Evolutionary conservation across 2,888 invertebrate species (phyloP), one percentile per base, ranked within the genome.

Genomic region (Melolontha melolontha): DNA sequence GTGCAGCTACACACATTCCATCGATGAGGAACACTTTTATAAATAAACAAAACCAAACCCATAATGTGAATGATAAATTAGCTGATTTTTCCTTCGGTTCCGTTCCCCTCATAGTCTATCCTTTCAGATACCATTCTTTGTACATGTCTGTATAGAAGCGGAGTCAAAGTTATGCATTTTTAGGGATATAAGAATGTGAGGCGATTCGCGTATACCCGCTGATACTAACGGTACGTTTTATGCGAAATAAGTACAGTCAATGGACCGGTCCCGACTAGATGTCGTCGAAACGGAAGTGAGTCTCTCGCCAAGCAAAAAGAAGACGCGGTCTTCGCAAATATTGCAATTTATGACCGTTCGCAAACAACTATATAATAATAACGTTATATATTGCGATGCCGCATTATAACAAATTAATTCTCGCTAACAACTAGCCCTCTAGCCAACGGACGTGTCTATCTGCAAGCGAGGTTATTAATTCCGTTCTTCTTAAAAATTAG

Each of bases 261-360:
- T 47, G 67, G 64, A 66, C 67, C 63, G 67, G 29, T 59, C 47
- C 64, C 64, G 69, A 57, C 54, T 67, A 40, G 47, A 64, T 65
- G 74, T 74, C 76, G 75, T 74, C 75, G 73, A 69, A 75, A 72
- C 75, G 76, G 75, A 77, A 76, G 74, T 73, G 70, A 70, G 74
- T 72, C 73, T 73, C 71, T 73, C 71, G 74, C 74, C 72, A 74
- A 72, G 57, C 71, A 73, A 73, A 76, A 74, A 72, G 72, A 73
- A 75, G 69, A 50, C 47, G 42, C 41, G 49, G 22, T 41, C 62
- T 55, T 66, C 65, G 55, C 68, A 70, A 70, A 70, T 70, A 70
- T 68, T 52, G 68, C 68, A 63, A 71, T 71, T 71, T 69, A 69
- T 55, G 59, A 39, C 17, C 52, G 52, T 69, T 69, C 69, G 65